Base-by-base conservation (phyloP, 2,113 vertebrate species). In the Barnardius zonarius region DNA sequence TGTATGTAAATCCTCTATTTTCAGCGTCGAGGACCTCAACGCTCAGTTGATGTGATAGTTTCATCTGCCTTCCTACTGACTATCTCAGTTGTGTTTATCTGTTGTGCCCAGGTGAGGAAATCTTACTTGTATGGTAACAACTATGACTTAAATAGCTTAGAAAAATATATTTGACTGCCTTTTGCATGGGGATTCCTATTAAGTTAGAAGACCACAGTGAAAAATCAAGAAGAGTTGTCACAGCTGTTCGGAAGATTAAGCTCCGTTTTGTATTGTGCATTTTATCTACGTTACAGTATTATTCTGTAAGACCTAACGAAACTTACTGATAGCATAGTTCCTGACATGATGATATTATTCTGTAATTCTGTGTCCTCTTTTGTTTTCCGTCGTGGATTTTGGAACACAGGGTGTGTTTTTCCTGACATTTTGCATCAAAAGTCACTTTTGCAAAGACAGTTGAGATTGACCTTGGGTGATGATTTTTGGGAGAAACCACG, bases 41-140 rank as follows among this genome's bases (percentile, higher is more conserved):
- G 99, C 63, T 99, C 99, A 1, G 99, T 99, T 30, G 99, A 99
- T 83, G 99, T 99, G 9, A 99, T 99, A 14, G 99, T 99, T 72
- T 99, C 99, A 3, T 99, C 99, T 80, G 99, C 99, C 78, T 99
- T 99, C 97, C 97, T 99, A 3, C 97, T 99, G 96, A 99, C 99
- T 28, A 98, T 99, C 91, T 99, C 99, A 2, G 99, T 99, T 44
- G 99, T 99, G 55, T 99, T 99, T 96, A 99, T 99, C 98, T 99
- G 99, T 95, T 99, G 99, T 80, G 99, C 99, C n/a, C 99, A 99
- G 99, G 99, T 99, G 91, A 98, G 98, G 39, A 96, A 93, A 73
- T 25, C 22, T 51, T 22, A 22, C 72, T 59, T 81, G 7, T 28
- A 6, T 69, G 73, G 78, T 43, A 90, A 55, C 10, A 84, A 8